A percentile compares a stretch with the other conserved stretches of the same genome.
phyloP scores from a whole-genome alignment of 2,888 invertebrate genomes.

The Lithophane leautieri region DNA sequence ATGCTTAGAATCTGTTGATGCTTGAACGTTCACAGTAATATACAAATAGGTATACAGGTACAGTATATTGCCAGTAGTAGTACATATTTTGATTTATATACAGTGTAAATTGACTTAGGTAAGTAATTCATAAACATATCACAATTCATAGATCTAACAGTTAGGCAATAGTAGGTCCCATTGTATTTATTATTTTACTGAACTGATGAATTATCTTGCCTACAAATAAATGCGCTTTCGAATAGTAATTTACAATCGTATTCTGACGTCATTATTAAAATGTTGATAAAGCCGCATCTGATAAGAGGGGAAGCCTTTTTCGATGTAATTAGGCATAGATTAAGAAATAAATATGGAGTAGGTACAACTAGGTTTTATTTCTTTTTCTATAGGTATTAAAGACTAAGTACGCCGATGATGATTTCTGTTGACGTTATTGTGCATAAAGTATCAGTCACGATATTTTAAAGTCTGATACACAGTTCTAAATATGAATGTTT shows the following conservation, averaged over 20 bases:
- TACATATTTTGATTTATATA: slow-evolving; percentile 63
- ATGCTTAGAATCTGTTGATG: slow-evolving; percentile 7
- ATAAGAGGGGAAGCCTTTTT: slow-evolving; percentile 41
- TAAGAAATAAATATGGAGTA: slow-evolving; percentile 24
- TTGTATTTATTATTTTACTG: slow-evolving; percentile 76
- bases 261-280: slow-evolving; percentile 23
- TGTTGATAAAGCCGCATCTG: slow-evolving; percentile 21
- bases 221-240: slow-evolving; percentile 53
- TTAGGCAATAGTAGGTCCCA: slow-evolving; percentile 84
- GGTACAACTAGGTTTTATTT: slow-evolving; percentile 26
- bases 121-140: slow-evolving; percentile 75
- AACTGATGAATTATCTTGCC: slow-evolving; percentile 65
- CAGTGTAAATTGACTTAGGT: slow-evolving; percentile 72
- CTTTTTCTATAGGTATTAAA: background rate
- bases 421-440: slow-evolving; percentile 30
- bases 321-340: slow-evolving; percentile 33
- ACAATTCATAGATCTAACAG: slow-evolving; percentile 79
- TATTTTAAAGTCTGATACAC: slow-evolving; percentile 41
- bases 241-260: slow-evolving; percentile 33
- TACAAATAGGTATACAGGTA: slow-evolving; percentile 19
- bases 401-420: slow-evolving; percentile 29
- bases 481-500: slow-evolving; percentile 56
- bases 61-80: slow-evolving; percentile 48
- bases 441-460: slow-evolving; percentile 46
- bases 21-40: slow-evolving; percentile 52